Base-by-base conservation (phyloP, 2,888 invertebrate species). In the Perizoma affinitatum region DNA sequence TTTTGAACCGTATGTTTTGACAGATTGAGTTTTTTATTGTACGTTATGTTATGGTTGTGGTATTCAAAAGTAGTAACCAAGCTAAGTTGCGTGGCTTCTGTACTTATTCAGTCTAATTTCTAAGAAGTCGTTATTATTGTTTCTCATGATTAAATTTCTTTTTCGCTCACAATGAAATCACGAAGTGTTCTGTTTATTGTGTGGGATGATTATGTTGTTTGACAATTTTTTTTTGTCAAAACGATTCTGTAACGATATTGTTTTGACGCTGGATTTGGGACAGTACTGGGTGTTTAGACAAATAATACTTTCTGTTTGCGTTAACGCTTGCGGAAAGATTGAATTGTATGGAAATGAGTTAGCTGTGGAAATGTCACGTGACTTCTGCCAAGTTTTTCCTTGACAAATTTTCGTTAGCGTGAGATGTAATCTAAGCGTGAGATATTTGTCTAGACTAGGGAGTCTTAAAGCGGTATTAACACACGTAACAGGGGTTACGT, bases 101-200 rank as follows among this genome's bases (percentile, higher is more conserved):
- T 87, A 90, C 86, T 92, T 92, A 92, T 90, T 79, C 81, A 82
- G 81, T 85, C 88, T 89, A 89, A 88, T 90, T 91, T 91, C 88
- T 88, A 77, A 86, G 90, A 86, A 87, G 84, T 86, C 85, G 79
- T 88, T 87, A 91, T 90, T 90, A 90, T 90, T 91, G 90, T 92
- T 92, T 92, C 92, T 89, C 90, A 90, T 92, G 89, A 91, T 91
- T 92, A 90, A 91, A 87, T 91, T 91, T 90, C 89, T 91, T 91
- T 90, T 89, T 89, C 86, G 86, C 84, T 80, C 72, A 88, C 87
- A 88, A 86, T 89, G 76, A 80, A 84, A 83, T 84, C 82, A 85
- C 78, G 83, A 77, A 78, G 79, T 83, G 80, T 83, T 79, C 75
- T 79, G 79, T 84, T 87, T 83, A 79, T 83, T 83, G 75, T 79